Conservation (phyloP, 2,797 vertebrate species). For the Anolis apletophallus region DNA sequence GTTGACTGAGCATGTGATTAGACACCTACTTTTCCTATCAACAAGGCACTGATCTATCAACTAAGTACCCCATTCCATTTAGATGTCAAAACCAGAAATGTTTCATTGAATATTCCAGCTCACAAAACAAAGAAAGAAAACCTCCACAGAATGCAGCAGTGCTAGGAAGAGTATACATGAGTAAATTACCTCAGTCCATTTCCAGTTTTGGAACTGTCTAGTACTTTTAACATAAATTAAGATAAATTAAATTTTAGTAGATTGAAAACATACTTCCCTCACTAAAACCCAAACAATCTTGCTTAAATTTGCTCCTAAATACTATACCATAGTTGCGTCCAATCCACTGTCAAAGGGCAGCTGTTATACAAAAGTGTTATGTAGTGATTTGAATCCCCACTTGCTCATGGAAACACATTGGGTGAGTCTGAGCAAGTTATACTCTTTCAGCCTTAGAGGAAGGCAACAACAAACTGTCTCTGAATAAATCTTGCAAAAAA, state of each 20-base stretch:
- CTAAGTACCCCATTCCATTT: conserved; percentile 14
- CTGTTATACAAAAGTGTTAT: neutral
- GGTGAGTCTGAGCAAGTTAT: too few species aligned
- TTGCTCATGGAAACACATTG: too few species aligned
- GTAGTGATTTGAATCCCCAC: too few species aligned
- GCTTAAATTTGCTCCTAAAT: neutral
- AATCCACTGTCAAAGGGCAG: neutral
- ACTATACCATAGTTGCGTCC: neutral
- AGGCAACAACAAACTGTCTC: too few species aligned
- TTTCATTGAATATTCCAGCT: neutral
- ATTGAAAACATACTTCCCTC: neutral
- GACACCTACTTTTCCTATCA: neutral
- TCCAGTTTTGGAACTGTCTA: neutral
- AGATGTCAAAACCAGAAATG: conserved; percentile 9
- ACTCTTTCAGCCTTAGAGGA: too few species aligned
- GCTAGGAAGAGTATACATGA: neutral
- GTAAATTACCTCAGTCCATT: neutral
- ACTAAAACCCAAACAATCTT: neutral
- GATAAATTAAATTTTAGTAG: neutral
- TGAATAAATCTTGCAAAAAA: too few species aligned
- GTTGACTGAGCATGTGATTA: neutral
- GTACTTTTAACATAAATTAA: neutral
- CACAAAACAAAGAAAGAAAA: neutral
- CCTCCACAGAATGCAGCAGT: neutral
- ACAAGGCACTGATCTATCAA: neutral